Evolutionary conservation across 1,140 invertebrate genomes (phyloP), one percentile per base, ranked within the genome.

Genomic region (Brachionus manjavacas): DNA sequence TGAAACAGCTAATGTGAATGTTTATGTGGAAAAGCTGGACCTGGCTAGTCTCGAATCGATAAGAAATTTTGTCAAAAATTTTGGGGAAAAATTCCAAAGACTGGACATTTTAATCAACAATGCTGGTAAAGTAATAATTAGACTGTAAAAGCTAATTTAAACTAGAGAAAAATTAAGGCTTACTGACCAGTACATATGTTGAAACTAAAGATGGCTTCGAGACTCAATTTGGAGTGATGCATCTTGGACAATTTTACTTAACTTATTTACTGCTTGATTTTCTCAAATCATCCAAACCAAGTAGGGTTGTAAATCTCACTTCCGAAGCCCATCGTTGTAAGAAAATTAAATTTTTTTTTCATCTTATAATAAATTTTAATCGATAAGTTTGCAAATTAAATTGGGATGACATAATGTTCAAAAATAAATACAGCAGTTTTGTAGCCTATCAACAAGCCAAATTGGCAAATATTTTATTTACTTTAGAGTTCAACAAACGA

Each of bases 381-480:
- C 2, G 20, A 12, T 39, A n/a, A 64, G 80, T 46, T 20, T 88
- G 87, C 39, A 84, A 87, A 35, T 86, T 90, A 20, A 85, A 89
- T 60, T 88, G 87, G 86, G 87, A 89, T 25, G 87, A 89, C 84
- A 85, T 89, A 14, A 88, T 87, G 70, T 78, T 85, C 90, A 52
- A 89, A 91, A 86, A 87, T 7, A 80, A 80, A 6, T 88, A 89
- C 84, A 46, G 88, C 86, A 87, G 86, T 35, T 85, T 85, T 14
- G 68, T 85, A 39, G 87, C 86, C 2, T 95, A 94, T 87, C 84
- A 86, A 12, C 92, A 93, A 86, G 94, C 93, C 87, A 94, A 95
- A 91, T 86, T 94, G 84, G 93, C 93, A 3, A 93, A 94, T 86
- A 88, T 94, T 23, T 87, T 94, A n/a, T 94, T 94, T 86, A 92